phyloP scores from a whole-genome alignment of 2,888 invertebrate species.

The Poecilobothrus nobilitatus region DNA sequence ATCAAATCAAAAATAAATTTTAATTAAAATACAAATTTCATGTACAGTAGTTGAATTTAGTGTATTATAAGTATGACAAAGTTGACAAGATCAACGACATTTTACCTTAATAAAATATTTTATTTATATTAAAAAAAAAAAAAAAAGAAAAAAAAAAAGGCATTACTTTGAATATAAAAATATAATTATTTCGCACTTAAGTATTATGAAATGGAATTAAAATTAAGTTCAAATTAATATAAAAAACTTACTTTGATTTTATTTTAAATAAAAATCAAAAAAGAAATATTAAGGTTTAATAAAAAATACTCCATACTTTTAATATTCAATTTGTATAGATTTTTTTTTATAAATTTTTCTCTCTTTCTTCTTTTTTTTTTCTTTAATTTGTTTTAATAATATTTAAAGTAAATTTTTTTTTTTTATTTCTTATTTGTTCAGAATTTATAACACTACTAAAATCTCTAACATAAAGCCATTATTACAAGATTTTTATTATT shows the following conservation, averaged over 20 bases:
- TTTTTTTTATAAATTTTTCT: neutral
- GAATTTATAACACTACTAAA: constrained; percentile 7
- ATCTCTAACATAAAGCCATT: neutral
- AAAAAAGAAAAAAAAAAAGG: too few species aligned
- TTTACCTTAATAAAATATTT: too few species aligned
- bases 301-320: constrained; percentile 11
- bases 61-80: too few species aligned
- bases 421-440: constrained; percentile 13
- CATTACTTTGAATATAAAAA: too few species aligned
- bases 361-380: constrained; percentile 12
- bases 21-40: too few species aligned
- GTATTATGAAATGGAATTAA: neutral
- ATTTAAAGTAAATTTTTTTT: too few species aligned
- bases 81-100: too few species aligned
- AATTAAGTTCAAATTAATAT: constrained; percentile 10
- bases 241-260: constrained; percentile 8
- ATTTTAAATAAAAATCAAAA: neutral
- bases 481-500: neutral
- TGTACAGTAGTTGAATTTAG: too few species aligned
- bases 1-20: too few species aligned
- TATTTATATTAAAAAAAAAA: too few species aligned
- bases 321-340: constrained; percentile 14
- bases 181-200: neutral
- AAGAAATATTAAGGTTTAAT: neutral
- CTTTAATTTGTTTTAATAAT: constrained; percentile 7